Evolutionary conservation across 2,888 invertebrate species (phyloP).

Genomic region (Andrena camellia): DNA sequence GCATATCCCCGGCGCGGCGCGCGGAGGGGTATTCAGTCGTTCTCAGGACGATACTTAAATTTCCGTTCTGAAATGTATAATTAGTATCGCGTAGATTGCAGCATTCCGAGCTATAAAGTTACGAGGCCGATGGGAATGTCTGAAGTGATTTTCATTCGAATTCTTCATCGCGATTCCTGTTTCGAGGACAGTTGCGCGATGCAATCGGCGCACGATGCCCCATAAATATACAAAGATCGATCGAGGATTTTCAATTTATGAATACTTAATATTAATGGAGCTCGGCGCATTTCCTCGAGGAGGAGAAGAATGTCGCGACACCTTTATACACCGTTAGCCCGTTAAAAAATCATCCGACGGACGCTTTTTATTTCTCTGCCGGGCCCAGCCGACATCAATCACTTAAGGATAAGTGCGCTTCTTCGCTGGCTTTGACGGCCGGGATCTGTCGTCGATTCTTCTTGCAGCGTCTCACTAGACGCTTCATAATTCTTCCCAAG

Average conservation of each 20-base stretch:
- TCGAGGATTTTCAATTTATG: conserved; percentile 33
- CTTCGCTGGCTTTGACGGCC: conserved; percentile 69
- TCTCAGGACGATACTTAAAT: conserved; percentile 22
- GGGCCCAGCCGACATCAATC: conserved; percentile 68
- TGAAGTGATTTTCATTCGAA: background rate
- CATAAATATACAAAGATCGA: conserved; percentile 9
- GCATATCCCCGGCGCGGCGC: conserved; percentile 14
- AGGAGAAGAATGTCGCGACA: conserved; percentile 32
- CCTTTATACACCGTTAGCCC: conserved; percentile 52
- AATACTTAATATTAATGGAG: conserved; percentile 53
- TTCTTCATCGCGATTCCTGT: background rate
- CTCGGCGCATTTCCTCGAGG: conserved; percentile 31
- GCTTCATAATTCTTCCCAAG: conserved; percentile 68
- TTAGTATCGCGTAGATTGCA: background rate
- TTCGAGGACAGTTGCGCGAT: background rate
- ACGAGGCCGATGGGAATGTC: background rate
- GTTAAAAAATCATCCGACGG: conserved; percentile 69
- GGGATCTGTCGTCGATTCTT: conserved; percentile 70
- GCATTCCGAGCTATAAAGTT: conserved; percentile 1
- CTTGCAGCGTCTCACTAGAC: conserved; percentile 59
- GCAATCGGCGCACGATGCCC: background rate
- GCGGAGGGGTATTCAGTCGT: conserved; percentile 20
- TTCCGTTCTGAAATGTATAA: conserved; percentile 8
- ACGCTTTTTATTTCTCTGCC: conserved; percentile 34
- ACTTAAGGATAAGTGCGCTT: conserved; percentile 72